Conservation (phyloP, 1,140 invertebrate genomes). For the Pogonognathellus flavescens region DNA sequence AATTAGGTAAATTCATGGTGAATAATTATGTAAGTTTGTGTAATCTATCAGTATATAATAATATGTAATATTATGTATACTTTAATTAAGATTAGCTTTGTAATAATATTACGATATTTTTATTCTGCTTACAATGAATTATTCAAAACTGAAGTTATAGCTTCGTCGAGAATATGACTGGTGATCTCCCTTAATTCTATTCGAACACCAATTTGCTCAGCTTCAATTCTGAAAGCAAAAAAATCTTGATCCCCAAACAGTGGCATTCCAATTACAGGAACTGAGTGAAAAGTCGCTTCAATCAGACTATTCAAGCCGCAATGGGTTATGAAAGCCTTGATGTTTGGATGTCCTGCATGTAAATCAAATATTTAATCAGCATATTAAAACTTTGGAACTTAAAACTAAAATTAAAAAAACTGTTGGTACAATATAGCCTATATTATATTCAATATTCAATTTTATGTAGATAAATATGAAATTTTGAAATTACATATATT, state of each 20-base stretch:
- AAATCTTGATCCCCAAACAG: conserved; percentile 63
- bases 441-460: no score
- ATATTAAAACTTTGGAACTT: no score
- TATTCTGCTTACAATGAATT: conserved; percentile 59
- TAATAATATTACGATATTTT: no score
- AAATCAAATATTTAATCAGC: background rate
- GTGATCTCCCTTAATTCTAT: conserved; percentile 59
- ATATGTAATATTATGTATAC: no score
- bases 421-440: no score
- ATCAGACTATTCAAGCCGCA: conserved; percentile 63
- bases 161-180: conserved; percentile 2
- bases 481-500: no score
- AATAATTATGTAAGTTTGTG: no score
- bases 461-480: no score
- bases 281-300: conserved; percentile 63
- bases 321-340: conserved; percentile 63
- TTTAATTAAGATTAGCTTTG: no score
- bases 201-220: conserved; percentile 51
- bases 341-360: conserved; percentile 61
- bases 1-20: no score
- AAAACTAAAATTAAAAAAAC: no score
- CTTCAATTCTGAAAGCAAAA: conserved; percentile 47
- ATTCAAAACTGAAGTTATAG: conserved; percentile 58
- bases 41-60: no score
- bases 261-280: conserved; percentile 63